A percentile compares a stretch with the other conserved stretches of the same genome.
phyloP scores from a whole-genome alignment of 1,140 invertebrate genomes.

The Zaprionus nigranus region DNA sequence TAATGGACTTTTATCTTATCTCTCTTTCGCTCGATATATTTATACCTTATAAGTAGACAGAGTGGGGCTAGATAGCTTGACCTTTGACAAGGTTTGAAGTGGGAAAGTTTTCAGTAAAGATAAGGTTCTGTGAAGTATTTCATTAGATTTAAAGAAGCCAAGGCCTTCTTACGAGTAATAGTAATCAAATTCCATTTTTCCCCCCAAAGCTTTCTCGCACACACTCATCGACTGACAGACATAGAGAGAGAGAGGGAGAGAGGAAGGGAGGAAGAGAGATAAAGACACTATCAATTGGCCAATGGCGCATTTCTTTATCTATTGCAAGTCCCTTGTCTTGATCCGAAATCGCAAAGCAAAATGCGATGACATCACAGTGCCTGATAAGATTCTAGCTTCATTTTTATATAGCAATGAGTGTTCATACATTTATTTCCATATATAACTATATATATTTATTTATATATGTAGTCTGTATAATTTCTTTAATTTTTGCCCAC shows the following conservation, averaged over 20 bases:
- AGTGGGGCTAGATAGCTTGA: not conserved
- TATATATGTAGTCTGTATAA: slow-evolving; percentile 8
- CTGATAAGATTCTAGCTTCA: slow-evolving; percentile 32
- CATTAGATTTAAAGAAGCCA: not conserved
- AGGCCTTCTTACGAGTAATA: not conserved
- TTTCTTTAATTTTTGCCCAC: slow-evolving; percentile 11
- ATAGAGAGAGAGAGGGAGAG: too few relatives aligned
- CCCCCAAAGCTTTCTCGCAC: not conserved
- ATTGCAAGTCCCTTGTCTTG: slow-evolving; percentile 35
- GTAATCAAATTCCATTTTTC: not conserved
- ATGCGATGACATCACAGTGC: slow-evolving; percentile 25
- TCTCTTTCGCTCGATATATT: not conserved
- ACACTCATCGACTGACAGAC: not conserved
- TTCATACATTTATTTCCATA: not conserved
- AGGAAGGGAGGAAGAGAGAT: not conserved
- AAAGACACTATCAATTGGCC: slow-evolving; percentile 16
- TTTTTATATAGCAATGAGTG: slow-evolving; percentile 10
- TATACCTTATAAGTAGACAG: not conserved
- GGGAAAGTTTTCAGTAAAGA: not conserved
- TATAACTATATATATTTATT: slow-evolving; percentile 6
- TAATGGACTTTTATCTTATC: slow-evolving; percentile 10
- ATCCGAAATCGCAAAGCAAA: slow-evolving; percentile 23
- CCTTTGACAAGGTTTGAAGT: not conserved
- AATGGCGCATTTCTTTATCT: slow-evolving; percentile 28
- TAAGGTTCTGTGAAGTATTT: not conserved